These are phyloP conservation scores for Motacilla tschutschensis DNA, from an alignment of 2,113 vertebrate species.

Conservation along the genomic window DNA sequence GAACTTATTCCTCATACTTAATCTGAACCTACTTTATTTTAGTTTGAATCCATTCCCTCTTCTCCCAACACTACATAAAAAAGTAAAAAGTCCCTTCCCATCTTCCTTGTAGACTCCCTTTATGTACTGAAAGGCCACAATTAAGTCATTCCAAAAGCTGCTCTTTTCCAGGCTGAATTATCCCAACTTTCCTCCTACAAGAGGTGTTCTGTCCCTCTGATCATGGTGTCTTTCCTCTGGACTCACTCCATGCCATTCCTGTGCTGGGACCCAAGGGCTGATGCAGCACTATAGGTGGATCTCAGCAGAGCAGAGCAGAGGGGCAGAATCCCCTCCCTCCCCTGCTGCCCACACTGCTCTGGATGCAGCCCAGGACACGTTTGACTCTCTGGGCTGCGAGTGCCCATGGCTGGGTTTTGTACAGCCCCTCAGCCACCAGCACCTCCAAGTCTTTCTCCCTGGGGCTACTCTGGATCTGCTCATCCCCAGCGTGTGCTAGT, in stretches of 20 bases:
- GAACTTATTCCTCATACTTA: neutral
- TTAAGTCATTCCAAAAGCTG: neutral
- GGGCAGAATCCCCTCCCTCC: neutral
- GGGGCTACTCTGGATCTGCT: neutral
- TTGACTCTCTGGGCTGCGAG: neutral
- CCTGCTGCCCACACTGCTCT: rapidly evolving
- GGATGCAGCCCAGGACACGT: neutral
- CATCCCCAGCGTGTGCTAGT: neutral
- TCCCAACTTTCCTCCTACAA: neutral
- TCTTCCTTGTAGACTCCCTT: neutral
- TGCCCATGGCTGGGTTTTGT: neutral
- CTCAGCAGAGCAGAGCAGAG: neutral
- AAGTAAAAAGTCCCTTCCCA: neutral
- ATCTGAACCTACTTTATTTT: neutral
- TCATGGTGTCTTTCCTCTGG: neutral
- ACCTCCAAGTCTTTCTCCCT: rapidly evolving
- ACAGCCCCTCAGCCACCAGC: neutral
- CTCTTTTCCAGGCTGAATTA: neutral
- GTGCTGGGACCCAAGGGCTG: neutral
- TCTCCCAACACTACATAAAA: neutral
- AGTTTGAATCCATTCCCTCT: neutral
- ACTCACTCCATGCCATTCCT: rapidly evolving
- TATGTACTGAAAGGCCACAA: neutral
- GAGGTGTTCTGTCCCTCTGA: neutral
- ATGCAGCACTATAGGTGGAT: rapidly evolving